phyloP scores from a whole-genome alignment of 1,140 invertebrate species.

The Lepidurus arcticus region DNA sequence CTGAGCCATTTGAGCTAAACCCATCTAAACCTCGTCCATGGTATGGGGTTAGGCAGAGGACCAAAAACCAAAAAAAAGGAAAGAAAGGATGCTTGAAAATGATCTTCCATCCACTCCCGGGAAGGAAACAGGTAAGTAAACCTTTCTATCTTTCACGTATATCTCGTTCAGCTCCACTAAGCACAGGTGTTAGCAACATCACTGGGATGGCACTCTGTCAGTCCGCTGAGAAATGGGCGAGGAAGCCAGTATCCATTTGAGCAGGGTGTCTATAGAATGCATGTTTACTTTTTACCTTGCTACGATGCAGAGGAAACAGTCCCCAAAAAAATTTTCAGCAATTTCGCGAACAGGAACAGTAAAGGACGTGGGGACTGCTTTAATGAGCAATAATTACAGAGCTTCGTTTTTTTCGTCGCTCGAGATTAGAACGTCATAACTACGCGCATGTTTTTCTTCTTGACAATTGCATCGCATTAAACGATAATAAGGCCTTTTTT shows the following conservation, averaged over 20 bases:
- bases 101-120: neutral
- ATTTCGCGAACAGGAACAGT: too few species aligned
- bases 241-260: neutral
- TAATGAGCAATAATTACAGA: too few species aligned
- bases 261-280: neutral
- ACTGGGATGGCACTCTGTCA: neutral
- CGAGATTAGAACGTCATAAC: too few species aligned
- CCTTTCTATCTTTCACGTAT: slow-evolving; percentile 10
- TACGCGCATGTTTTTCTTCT: too few species aligned
- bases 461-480: too few species aligned
- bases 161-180: neutral
- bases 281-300: too few species aligned
- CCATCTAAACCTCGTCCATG: neutral
- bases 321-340: too few species aligned
- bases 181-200: slow-evolving; percentile 13
- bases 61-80: neutral
- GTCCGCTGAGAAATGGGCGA: neutral
- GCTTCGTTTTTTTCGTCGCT: too few species aligned
- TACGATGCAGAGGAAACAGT: too few species aligned
- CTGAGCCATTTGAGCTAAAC: neutral
- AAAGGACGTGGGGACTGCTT: too few species aligned
- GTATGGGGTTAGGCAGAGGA: too few species aligned
- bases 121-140: slow-evolving; percentile 2
- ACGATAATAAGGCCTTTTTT: too few species aligned
- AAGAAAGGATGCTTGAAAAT: slow-evolving; percentile 6